Evolutionary conservation across 2,113 vertebrate genomes (phyloP).

Genomic region (Zosterops japonicus): DNA sequence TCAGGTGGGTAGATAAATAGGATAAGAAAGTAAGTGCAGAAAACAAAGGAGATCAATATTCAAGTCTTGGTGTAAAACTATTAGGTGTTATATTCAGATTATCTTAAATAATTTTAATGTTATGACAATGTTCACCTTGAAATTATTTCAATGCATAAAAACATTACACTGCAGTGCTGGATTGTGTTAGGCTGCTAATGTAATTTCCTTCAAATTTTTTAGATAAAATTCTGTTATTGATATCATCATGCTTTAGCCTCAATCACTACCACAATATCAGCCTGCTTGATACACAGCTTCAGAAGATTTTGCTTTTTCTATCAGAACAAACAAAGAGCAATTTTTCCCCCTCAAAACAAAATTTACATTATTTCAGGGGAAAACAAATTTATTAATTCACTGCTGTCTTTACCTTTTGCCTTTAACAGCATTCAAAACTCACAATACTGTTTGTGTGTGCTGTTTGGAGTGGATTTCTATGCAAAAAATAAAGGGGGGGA

Average conservation of each 20-base stretch:
- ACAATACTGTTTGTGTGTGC: background rate
- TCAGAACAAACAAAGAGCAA: background rate
- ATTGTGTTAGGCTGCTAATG: background rate
- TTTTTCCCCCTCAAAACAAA: fast-evolving
- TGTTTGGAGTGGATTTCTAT: background rate
- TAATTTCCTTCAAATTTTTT: background rate
- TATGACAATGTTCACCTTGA: background rate
- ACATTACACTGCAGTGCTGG: background rate
- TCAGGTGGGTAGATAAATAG: background rate
- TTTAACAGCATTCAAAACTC: background rate
- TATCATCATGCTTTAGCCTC: background rate
- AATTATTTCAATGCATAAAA: background rate
- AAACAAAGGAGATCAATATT: background rate
- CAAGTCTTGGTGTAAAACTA: background rate
- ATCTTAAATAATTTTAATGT: background rate
- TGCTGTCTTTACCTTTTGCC: background rate
- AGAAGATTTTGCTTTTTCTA: background rate
- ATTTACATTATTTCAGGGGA: background rate
- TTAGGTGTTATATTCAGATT: background rate
- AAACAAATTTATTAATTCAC: background rate
- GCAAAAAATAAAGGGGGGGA: too few species aligned
- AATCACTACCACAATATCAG: background rate
- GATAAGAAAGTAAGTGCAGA: background rate
- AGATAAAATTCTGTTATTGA: background rate
- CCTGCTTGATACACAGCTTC: background rate